Conservation (phyloP, 2,113 vertebrate species). For the Ctenomys sociabilis region DNA sequence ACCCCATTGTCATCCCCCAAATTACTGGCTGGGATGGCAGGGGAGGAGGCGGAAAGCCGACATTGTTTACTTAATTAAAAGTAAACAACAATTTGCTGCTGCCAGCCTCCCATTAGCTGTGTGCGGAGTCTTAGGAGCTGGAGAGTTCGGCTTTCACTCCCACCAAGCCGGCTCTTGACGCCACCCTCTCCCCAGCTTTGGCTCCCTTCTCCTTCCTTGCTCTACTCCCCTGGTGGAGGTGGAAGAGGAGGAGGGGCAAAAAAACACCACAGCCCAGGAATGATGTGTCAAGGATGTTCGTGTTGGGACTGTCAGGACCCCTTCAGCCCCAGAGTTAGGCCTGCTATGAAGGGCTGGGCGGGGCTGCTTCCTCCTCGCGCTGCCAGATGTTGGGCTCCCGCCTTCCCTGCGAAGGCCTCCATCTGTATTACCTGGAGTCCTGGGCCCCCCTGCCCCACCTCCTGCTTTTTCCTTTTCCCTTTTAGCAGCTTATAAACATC, state of each 20-base stretch:
- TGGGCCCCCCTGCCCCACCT: slow-evolving; percentile 44
- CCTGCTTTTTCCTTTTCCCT: slow-evolving; percentile 64
- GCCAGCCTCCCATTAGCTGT: slow-evolving; percentile 83
- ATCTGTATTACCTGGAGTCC: slow-evolving; percentile 65
- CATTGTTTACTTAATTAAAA: slow-evolving; percentile 85
- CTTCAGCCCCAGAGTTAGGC: neutral
- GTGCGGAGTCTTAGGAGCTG: slow-evolving; percentile 63
- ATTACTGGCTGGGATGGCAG: slow-evolving; percentile 84
- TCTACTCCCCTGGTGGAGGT: neutral
- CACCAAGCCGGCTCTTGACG: slow-evolving; percentile 19
- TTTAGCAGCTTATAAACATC: slow-evolving; percentile 78
- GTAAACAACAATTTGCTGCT: slow-evolving; percentile 85
- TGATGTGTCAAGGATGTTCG: neutral
- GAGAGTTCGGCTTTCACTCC: slow-evolving; percentile 58
- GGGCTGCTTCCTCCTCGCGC: neutral
- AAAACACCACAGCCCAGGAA: neutral
- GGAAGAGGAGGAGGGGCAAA: neutral
- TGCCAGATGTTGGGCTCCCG: neutral
- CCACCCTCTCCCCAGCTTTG: neutral
- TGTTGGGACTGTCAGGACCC: neutral
- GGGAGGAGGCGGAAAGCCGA: slow-evolving; percentile 80
- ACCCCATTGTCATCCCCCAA: slow-evolving; percentile 81
- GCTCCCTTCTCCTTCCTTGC: neutral
- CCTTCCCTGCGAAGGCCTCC: neutral
- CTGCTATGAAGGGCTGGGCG: no score